A percentile compares a stretch with the other conserved stretches of the same genome.
phyloP scores from a whole-genome alignment of 1,140 invertebrate genomes.

The Caenorhabditis inopinata region DNA sequence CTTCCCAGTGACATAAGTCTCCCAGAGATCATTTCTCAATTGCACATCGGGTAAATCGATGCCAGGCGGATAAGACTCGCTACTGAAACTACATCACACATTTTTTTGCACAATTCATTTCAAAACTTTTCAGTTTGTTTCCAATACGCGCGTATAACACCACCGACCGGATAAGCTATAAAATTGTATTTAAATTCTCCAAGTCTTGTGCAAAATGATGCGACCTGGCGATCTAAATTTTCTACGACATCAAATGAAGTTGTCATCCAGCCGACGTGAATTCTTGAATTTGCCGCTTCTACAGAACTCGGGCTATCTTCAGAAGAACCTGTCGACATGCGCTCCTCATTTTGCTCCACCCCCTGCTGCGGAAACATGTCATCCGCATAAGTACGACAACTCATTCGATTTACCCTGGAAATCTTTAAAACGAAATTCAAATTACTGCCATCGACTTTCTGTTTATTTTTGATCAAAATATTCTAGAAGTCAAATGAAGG shows the following conservation, averaged over 20 bases:
- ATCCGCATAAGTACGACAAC: not conserved
- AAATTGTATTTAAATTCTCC: constrained; percentile 47
- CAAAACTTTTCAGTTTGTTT: constrained; percentile 9
- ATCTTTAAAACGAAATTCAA: no score
- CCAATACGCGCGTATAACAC: constrained; percentile 8
- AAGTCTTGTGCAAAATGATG: constrained; percentile 26
- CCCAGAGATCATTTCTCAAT: constrained; percentile 52
- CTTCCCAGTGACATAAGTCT: constrained; percentile 52
- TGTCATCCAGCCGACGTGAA: constrained; percentile 48
- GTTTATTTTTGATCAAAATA: constrained; percentile 28
- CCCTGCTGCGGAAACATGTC: not conserved
- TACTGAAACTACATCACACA: not conserved
- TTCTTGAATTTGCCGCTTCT: not conserved
- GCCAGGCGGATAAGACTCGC: constrained; percentile 8
- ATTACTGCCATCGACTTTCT: not conserved
- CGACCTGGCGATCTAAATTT: constrained; percentile 15
- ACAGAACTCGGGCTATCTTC: not conserved
- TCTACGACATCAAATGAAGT: not conserved
- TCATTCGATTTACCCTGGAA: not conserved
- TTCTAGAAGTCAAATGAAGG: constrained; percentile 24
- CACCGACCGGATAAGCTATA: constrained; percentile 48
- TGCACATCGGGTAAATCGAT: constrained; percentile 57
- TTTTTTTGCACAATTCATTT: no score
- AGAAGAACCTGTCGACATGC: not conserved
- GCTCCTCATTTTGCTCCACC: not conserved